Conservation (phyloP, 2,797 vertebrate genomes). For the Rhyacichthys aspro region DNA sequence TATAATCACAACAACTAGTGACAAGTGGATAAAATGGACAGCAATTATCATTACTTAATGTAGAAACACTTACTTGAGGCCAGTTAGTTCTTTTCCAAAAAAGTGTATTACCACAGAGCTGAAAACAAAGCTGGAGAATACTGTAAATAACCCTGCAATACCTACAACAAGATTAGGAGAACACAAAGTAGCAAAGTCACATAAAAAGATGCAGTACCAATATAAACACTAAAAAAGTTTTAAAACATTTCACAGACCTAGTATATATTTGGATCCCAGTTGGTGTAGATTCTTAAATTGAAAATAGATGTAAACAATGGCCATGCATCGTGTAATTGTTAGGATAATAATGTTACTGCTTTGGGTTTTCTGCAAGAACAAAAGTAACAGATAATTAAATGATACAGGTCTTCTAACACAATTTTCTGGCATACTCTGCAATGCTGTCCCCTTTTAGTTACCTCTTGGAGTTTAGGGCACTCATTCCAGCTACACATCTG, state of each 20-base stretch:
- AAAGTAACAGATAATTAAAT: not conserved
- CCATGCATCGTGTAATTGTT: slow-evolving; percentile 94
- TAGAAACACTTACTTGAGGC: slow-evolving; percentile 86
- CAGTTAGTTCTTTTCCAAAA: slow-evolving; percentile 94
- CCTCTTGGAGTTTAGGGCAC: slow-evolving; percentile 93
- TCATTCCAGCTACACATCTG: slow-evolving; percentile 95
- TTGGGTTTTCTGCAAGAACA: slow-evolving; percentile 82
- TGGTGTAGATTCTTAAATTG: slow-evolving; percentile 97
- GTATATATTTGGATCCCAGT: slow-evolving; percentile 97
- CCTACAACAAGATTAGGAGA: slow-evolving; percentile 72
- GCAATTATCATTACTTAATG: not conserved
- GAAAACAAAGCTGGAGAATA: slow-evolving; percentile 98
- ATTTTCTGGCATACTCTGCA: not conserved
- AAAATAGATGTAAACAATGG: slow-evolving; percentile 97
- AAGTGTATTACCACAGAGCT: slow-evolving; percentile 98
- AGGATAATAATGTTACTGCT: slow-evolving; percentile 94
- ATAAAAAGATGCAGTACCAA: not conserved
- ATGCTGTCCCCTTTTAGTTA: slow-evolving; percentile 61
- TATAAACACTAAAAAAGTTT: not conserved
- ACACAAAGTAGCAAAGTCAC: not conserved
- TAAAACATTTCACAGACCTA: slow-evolving; percentile 79
- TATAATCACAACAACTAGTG: too few relatives aligned
- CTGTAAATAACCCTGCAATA: slow-evolving; percentile 96
- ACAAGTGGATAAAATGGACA: too few relatives aligned
- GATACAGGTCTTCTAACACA: not conserved